Percentiles rank a stretch among this genome's conserved stretches.
phyloP scores from a whole-genome alignment of 2,888 invertebrate species.

The Eupithecia subfuscata region DNA sequence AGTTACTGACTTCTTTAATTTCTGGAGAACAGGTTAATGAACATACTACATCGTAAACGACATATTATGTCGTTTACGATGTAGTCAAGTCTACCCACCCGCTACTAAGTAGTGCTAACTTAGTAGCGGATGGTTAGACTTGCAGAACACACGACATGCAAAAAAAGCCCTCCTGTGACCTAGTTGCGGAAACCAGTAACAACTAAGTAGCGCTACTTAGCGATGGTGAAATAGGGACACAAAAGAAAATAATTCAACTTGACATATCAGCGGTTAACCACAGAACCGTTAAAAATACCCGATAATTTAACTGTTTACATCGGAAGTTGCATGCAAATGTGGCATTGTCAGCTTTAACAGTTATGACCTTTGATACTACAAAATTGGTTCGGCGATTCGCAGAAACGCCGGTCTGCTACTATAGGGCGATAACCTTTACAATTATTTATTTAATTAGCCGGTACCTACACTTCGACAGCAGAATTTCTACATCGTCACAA shows the following conservation, averaged over 20 bases:
- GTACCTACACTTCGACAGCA: background rate
- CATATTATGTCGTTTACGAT: too few relatives aligned
- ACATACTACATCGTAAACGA: too few relatives aligned
- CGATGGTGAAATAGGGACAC: background rate
- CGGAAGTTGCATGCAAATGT: conserved; percentile 78
- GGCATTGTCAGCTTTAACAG: conserved; percentile 71
- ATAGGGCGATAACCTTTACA: conserved; percentile 57
- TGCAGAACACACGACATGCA: background rate
- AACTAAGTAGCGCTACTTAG: background rate
- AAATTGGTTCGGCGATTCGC: conserved; percentile 69
- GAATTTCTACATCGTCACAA: background rate
- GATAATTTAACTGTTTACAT: conserved; percentile 74
- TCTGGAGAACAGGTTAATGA: too few relatives aligned
- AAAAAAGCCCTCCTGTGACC: background rate
- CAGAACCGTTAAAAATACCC: conserved; percentile 67
- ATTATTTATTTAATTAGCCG: conserved; percentile 37
- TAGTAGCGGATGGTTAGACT: background rate
- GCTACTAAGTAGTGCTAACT: too few relatives aligned
- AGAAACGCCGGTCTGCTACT: conserved; percentile 47
- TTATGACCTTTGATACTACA: conserved; percentile 67
- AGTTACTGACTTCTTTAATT: background rate
- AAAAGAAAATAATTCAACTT: conserved; percentile 13
- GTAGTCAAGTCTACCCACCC: too few relatives aligned
- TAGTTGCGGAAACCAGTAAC: background rate
- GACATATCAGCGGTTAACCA: conserved; percentile 66